A percentile compares a stretch with the other conserved stretches of the same genome.
Conservation (phyloP, 2,797 vertebrate genomes). For the Rhynchotus rufescens region DNA sequence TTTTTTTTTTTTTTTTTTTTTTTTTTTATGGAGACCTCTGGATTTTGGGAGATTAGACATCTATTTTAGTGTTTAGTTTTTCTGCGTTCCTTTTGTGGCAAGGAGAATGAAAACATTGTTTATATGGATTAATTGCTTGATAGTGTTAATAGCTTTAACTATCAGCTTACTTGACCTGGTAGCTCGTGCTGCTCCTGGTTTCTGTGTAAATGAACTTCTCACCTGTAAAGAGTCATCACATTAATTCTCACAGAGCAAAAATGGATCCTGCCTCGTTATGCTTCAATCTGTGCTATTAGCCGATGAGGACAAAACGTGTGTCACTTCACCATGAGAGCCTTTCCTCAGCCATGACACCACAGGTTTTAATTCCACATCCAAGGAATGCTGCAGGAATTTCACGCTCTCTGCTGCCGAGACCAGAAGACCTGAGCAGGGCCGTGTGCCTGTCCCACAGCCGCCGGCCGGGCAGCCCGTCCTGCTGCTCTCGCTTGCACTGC, state of each 20-base stretch:
- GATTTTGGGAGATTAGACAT: background rate
- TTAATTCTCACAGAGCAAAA: background rate
- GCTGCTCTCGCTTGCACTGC: background rate
- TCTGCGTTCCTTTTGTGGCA: background rate
- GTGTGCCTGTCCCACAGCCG: background rate
- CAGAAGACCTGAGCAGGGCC: background rate
- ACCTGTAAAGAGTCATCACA: background rate
- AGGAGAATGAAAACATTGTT: background rate
- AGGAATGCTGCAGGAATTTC: background rate
- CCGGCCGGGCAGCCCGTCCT: rapidly evolving
- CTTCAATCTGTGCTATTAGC: rapidly evolving
- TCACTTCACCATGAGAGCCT: rapidly evolving
- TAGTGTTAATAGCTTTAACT: background rate
- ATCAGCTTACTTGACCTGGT: background rate
- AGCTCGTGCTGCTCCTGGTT: background rate
- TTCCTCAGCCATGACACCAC: background rate
- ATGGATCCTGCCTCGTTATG: background rate
- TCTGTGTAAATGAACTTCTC: background rate
- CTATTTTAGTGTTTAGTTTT: background rate
- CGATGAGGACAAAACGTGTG: background rate
- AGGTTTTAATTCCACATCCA: background rate
- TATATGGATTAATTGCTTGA: background rate
- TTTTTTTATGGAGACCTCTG: background rate
- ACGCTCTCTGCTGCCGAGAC: background rate
- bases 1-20: background rate